Base-by-base conservation (phyloP, 2,888 invertebrate genomes). In the Seladonia tumulorum region DNA sequence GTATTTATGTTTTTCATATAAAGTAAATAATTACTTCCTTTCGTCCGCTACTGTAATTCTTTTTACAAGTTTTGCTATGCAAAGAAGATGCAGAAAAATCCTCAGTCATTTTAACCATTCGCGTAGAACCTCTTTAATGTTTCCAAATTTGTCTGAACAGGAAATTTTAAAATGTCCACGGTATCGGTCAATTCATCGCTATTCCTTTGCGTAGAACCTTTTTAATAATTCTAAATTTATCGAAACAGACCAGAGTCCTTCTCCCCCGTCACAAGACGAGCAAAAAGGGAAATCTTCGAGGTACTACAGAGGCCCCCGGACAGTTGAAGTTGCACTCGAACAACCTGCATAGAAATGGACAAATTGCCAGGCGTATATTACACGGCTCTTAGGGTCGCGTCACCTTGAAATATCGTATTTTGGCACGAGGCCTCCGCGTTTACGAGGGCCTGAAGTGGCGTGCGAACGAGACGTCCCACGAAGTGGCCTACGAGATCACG, bases 361-460 rank as follows among this genome's bases (percentile, higher is more conserved):
- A 94, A 94, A 94, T 94, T 93, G 93, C 92, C 89, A 86, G 89
- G 92, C 91, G 92, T 91, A 92, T 93, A 93, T 94, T 93, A 94
- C 94, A 93, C 92, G 93, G 90, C 92, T 92, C 93, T 93, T 91
- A 91, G 91, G 90, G 88, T 29, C 86, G 84, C 86, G 82, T 85
- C 84, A 88, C 88, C 87, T 90, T 94, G 93, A 94, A 94, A 94
- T 94, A 94, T 94, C 90, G 93, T 91, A 93, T 93, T 94, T 93
- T 93, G 92, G 91, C 93, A 92, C 92, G 92, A 92, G 91, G 88
- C 86, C 82, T 77, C 81, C 76, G 72, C 76, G 72, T 83, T 87
- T 76, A 76, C 79, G 76, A 76, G 83, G 78, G 79, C 12, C 78
- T 81, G 57, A 81, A 82, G 68, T 76, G 77, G 80, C 86, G 90